Evolutionary conservation across 2,888 invertebrate species (phyloP).

Genomic region (Plagodis pulveraria): DNA sequence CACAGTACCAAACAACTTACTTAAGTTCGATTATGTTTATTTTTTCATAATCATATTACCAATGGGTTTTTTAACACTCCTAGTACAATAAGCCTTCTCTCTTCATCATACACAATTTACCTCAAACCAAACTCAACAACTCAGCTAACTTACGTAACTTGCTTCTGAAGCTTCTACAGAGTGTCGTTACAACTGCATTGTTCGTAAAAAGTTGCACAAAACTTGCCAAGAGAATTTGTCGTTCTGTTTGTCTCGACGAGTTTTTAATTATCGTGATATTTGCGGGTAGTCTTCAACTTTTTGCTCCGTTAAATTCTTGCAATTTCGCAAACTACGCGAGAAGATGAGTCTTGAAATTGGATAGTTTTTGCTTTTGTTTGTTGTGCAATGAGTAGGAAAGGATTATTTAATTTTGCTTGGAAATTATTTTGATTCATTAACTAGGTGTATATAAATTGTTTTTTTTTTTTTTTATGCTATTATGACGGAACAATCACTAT

Average conservation of each 20-base stretch:
- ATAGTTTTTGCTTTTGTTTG: slow-evolving; percentile 12
- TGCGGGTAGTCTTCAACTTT: slow-evolving; percentile 21
- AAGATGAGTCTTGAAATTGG: slow-evolving; percentile 11
- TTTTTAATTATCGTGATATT: slow-evolving; percentile 35
- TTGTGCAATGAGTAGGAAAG: slow-evolving; percentile 14
- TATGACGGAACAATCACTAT: too few species aligned
- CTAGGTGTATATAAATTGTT: too few species aligned
- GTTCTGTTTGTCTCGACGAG: slow-evolving; percentile 34
- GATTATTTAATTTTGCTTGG: neutral
- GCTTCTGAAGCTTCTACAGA: slow-evolving; percentile 35
- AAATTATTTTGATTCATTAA: too few species aligned
- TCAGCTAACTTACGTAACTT: slow-evolving; percentile 32
- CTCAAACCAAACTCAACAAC: slow-evolving; percentile 24
- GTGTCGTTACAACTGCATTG: slow-evolving; percentile 47
- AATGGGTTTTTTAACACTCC: too few species aligned
- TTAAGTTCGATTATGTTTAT: too few species aligned
- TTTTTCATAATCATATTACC: too few species aligned
- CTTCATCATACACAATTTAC: slow-evolving; percentile 7
- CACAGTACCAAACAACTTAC: too few species aligned
- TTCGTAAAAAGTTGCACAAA: slow-evolving; percentile 42
- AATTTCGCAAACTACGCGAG: slow-evolving; percentile 15
- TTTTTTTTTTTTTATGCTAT: too few species aligned
- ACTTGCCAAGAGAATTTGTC: slow-evolving; percentile 41
- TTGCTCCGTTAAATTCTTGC: slow-evolving; percentile 20
- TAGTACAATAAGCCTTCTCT: neutral